Evolutionary conservation across 2,113 vertebrate species (phyloP), one percentile per base, ranked within the genome.

Genomic region (Apistogramma diplotaenia): DNA sequence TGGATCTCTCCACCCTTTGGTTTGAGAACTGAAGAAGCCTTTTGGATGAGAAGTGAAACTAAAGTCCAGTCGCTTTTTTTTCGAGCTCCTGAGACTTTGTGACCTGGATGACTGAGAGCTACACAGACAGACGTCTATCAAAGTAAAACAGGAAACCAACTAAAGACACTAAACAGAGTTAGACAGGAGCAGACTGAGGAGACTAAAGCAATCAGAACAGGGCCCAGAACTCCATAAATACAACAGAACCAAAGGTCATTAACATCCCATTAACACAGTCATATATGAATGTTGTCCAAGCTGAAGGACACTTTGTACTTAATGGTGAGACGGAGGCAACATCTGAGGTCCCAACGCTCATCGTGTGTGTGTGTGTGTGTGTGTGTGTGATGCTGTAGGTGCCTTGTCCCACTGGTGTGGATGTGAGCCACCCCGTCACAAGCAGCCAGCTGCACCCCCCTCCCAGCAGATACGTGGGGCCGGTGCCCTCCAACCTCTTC

Each of bases 401-500:
- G 3, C 91, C 91, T 2, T 73, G 88, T 95, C 89, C 96, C 11
- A 89, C 89, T 0, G 95, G 91, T 65, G 93, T 76, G 15, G 93
- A 94, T n/a, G 80, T 86, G 55, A 86, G 25, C 59, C 82, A 89
- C 8, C 81, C 90, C 2, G 70, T 82, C 56, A 91, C 93, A 3
- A 94, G 89, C 33, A 88, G 83, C 60, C 92, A 95, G 58, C 87
- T 91, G 53, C 7, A 43, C 9, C 23, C 60, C 12, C 2, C 40
- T 29, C 54, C 7, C 58, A 78, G 57, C 92, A 88, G 0, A 61
- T 62, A 95, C 89, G 59, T 19, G 0, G 94, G 93, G 2, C 80
- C 86, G 13, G 78, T 95, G 23, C 97, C 97, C 25, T 89, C 93
- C 82, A 99, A 99, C 89, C 94, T 96, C 56, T 96, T 99, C 86